Evolutionary conservation across 2,797 vertebrate genomes (phyloP), one percentile per base, ranked within the genome.

Genomic region (Alauda arvensis): DNA sequence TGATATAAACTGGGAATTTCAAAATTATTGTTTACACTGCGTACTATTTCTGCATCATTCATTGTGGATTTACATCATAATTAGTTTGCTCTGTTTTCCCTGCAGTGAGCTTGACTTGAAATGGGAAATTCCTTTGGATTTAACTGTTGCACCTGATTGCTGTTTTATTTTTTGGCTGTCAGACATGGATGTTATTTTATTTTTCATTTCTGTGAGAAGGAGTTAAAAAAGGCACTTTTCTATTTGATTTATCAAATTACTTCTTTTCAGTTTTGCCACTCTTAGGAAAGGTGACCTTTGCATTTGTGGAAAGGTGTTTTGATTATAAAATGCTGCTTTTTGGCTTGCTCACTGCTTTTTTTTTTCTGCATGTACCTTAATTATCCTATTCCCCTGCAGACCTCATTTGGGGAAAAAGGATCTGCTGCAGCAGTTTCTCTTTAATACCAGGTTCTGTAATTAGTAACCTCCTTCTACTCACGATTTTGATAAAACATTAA

Each of bases 11-110:
- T 85, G 87, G 90, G 85, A 94, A 90, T 92, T 94, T 92, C 63
- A 55, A 94, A 94, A 90, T 93, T 93, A 90, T 78, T 90, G 79
- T 93, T 95, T 95, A 78, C 71, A 65, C 53, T 92, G 75, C 34
- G 46, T 82, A 60, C 80, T 89, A 82, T 88, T 96, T 94, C 80
- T 93, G 80, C 95, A 78, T 75, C 89, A 68, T 79, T 91, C 82
- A 83, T 95, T 95, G 92, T 92, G 59, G 88, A 92, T 95, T 87
- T 89, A 89, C 85, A 76, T 94, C 77, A 65, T 95, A 91, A 95
- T 93, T 95, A 91, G 48, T 95, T 92, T 94, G 85, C 77, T 87
- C 72, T 93, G 69, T 84, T 93, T 91, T 79, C 83, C 66, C 72
- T 87, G 46, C 83, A 85, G 71, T 91, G 74, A 94, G 79, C 86